These are phyloP conservation scores for Delphinapterus leucas DNA, from an alignment of 2,113 vertebrate genomes.

Conservation along the genomic window DNA sequence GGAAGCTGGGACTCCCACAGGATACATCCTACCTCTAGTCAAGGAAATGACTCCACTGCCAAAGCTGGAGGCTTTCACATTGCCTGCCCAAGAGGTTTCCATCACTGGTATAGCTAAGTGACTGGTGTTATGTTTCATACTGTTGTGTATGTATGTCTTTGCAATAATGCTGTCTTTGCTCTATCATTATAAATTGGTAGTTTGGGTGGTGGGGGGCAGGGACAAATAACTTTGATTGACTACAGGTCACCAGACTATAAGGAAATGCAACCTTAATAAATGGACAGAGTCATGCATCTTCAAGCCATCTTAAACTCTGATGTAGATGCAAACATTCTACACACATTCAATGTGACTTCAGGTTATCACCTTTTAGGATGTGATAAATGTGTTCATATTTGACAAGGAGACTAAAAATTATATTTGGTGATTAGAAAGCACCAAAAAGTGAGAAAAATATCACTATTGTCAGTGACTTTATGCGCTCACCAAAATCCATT, in stretches of 20 bases:
- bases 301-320: not conserved
- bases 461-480: not conserved
- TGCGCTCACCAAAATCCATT: not conserved
- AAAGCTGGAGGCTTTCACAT: not conserved
- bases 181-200: not conserved
- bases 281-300: not conserved
- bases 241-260: not conserved
- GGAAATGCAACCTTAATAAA: not conserved
- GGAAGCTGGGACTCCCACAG: not conserved
- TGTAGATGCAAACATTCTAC: not conserved
- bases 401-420: not conserved
- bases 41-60: not conserved
- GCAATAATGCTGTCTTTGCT: not conserved
- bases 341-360: not conserved
- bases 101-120: no score
- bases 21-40: accelerated
- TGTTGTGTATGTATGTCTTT: not conserved
- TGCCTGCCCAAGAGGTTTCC: not conserved
- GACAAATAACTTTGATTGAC: not conserved
- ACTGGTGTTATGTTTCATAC: not conserved
- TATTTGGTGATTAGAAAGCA: not conserved
- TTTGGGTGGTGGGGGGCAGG: not conserved
- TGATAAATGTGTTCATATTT: not conserved
- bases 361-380: not conserved
- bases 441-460: not conserved